phyloP scores from a whole-genome alignment of 1,140 invertebrate species.

The Wasmannia auropunctata region DNA sequence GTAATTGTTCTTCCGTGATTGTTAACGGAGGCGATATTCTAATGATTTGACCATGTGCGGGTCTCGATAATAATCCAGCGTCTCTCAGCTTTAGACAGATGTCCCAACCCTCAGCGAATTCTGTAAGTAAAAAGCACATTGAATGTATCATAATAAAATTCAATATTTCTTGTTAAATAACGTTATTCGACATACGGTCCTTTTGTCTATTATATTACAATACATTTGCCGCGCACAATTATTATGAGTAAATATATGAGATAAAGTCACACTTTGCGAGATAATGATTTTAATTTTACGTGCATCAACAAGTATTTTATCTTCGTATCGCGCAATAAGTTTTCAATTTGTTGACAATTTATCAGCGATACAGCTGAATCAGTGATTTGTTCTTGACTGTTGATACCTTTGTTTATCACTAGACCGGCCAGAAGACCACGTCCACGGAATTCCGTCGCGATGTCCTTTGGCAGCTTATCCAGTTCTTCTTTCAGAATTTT shows the following conservation, averaged over 20 bases:
- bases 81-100: conserved; percentile 90
- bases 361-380: not conserved
- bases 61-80: conserved; percentile 91
- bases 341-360: conserved; percentile 10
- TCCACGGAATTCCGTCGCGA: conserved; percentile 89
- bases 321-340: not conserved
- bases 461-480: conserved; percentile 87
- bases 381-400: not conserved
- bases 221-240: not conserved
- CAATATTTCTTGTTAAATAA: not conserved
- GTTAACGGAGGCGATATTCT: conserved; percentile 91
- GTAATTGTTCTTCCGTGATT: conserved; percentile 88
- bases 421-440: conserved; percentile 93
- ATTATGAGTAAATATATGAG: not conserved
- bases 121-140: conserved; percentile 80
- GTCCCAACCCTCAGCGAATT: conserved; percentile 88
- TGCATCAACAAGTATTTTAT: conserved; percentile 15
- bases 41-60: conserved; percentile 92
- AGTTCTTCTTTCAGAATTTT: conserved; percentile 88
- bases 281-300: conserved; percentile 11
- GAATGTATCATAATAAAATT: not conserved
- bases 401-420: conserved; percentile 88
- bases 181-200: not conserved
- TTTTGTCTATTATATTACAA: not conserved
- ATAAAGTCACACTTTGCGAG: not conserved